These are phyloP conservation scores for Deladenus siricidicola DNA, from an alignment of 2,888 invertebrate genomes.

Conservation along the genomic window DNA sequence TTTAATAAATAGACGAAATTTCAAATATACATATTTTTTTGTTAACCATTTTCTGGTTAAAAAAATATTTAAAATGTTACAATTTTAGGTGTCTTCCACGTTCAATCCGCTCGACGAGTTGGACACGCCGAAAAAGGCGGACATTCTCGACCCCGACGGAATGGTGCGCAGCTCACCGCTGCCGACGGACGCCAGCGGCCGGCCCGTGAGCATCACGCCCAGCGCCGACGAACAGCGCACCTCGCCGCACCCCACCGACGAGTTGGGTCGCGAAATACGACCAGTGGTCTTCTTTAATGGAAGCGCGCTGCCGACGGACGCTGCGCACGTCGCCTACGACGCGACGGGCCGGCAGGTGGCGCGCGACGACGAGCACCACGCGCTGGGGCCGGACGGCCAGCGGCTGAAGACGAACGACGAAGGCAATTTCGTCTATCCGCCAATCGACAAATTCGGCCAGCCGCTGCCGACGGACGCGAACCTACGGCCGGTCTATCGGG, in stretches of 20 bases:
- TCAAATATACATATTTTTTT: too few species aligned
- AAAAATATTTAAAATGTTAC: background rate
- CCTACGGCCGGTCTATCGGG: conserved; percentile 17
- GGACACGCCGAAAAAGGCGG: background rate
- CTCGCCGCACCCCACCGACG: conserved; percentile 31
- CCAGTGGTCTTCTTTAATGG: conserved; percentile 43
- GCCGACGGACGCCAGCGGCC: conserved; percentile 33
- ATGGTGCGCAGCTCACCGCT: conserved; percentile 23
- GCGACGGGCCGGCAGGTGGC: conserved; percentile 12
- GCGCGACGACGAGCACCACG: conserved; percentile 26
- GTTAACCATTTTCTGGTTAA: too few species aligned
- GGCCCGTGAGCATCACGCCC: conserved; percentile 3
- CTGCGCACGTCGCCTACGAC: conserved; percentile 1
- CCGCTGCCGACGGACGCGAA: conserved; percentile 26
- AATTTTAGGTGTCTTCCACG: conserved; percentile 4
- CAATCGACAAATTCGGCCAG: conserved; percentile 35
- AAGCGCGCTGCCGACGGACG: conserved; percentile 28
- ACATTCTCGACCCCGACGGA: background rate
- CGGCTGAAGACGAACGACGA: conserved; percentile 34
- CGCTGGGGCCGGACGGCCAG: conserved; percentile 28
- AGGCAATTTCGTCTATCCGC: conserved; percentile 44
- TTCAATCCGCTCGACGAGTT: conserved; percentile 3
- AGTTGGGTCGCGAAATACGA: conserved; percentile 26
- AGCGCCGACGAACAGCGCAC: conserved; percentile 12
- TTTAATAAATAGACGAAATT: too few species aligned